Conservation (phyloP, 2,888 invertebrate species). For the Mystacides longicornis region DNA sequence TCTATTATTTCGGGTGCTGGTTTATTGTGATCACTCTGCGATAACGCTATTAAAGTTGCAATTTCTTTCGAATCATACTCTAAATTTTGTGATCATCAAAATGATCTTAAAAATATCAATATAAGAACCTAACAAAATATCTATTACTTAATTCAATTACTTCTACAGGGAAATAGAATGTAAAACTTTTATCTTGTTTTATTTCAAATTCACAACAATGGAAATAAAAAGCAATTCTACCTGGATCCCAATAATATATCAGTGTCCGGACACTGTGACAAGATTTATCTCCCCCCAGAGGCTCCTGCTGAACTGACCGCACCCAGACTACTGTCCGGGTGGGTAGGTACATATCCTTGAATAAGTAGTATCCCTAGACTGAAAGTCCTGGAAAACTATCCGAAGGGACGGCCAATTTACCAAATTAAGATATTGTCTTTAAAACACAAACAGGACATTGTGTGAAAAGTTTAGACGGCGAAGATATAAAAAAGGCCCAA, state of each 20-base stretch:
- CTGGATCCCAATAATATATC: not conserved
- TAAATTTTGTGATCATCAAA: no score
- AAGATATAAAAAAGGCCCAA: not conserved
- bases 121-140: no score
- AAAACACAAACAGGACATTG: not conserved
- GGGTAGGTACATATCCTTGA: no score
- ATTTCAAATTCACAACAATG: no score
- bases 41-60: no score
- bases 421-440: constrained; percentile 1
- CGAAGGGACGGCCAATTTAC: constrained; percentile 1
- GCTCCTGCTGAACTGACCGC: not conserved
- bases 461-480: not conserved
- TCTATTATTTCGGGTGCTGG: no score
- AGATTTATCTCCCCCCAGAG: not conserved
- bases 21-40: no score
- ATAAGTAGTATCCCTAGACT: no score
- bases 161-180: not conserved
- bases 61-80: no score
- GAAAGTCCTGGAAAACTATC: not conserved
- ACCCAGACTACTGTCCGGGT: no score
- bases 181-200: no score
- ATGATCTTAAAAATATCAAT: no score
- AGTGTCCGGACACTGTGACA: not conserved
- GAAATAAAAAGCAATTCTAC: not conserved
- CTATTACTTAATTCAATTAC: not conserved